phyloP scores from a whole-genome alignment of 2,888 invertebrate genomes.

The Hetaerina titia region DNA sequence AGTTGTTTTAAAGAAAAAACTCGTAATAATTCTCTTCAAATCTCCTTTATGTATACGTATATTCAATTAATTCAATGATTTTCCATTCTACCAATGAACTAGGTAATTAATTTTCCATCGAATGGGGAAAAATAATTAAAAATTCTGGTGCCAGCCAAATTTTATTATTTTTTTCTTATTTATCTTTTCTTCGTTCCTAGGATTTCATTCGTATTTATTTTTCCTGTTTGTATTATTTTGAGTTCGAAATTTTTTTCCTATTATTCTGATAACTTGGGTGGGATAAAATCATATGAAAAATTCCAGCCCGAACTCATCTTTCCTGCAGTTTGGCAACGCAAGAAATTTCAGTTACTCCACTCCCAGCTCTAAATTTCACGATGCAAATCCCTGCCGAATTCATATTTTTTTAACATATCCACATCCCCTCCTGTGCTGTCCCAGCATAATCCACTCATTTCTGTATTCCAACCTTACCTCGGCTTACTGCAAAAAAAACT shows the following conservation, averaged over 20 bases:
- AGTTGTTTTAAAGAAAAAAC: too few relatives aligned
- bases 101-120: background rate
- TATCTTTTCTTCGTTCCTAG: background rate
- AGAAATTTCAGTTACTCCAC: slow-evolving; percentile 44
- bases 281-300: background rate
- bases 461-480: slow-evolving; percentile 59
- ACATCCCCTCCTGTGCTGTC: background rate
- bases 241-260: background rate
- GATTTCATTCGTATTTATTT: background rate
- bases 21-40: too few relatives aligned
- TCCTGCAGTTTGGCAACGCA: background rate
- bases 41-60: too few relatives aligned
- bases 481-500: slow-evolving; percentile 14
- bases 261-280: background rate
- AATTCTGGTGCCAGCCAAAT: background rate
- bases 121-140: background rate
- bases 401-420: slow-evolving; percentile 9
- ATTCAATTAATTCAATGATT: too few relatives aligned
- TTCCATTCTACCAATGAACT: too few relatives aligned
- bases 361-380: slow-evolving; percentile 1
- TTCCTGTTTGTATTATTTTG: background rate
- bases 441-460: slow-evolving; percentile 62
- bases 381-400: slow-evolving; percentile 37
- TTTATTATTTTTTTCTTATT: background rate
- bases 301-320: background rate